Evolutionary conservation across 1,140 invertebrate genomes (phyloP), one percentile per base, ranked within the genome.

Genomic region (Physella acuta): DNA sequence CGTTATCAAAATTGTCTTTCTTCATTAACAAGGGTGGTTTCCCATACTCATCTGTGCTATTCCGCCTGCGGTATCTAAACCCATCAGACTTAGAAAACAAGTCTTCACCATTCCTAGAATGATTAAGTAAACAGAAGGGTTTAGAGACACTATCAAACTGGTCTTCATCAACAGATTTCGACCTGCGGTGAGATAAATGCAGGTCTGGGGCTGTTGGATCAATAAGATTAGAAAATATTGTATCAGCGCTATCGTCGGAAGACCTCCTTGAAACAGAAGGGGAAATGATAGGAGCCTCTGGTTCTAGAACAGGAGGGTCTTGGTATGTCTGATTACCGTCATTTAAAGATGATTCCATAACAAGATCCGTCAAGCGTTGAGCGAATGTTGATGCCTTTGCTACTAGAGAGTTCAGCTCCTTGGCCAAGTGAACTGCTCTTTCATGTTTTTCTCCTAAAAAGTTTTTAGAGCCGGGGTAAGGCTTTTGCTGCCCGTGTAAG

Each of bases 271-370:
- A 68, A 24, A 58, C 24, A 30, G 66, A 59, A 30, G 71, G 62
- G 37, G 71, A 61, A n/a, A 73, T 55, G 30, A 66, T 66, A 8
- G 71, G 71, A 0, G 60, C 60, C 55, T 73, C 62, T 31, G 62
- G 71, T 44, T 73, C 71, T 49, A 73, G 63, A 1, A 73, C 63
- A 20, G 71, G 71, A 26, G 71, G 71, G 33, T 73, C 71, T 26
- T 52, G 60, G 26, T 62, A 73, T 24, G 53, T 67, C 44, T 73
- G 67, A 30, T 56, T 64, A 11, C 5, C n/a, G 37, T 58, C 66
- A 26, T 33, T 49, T 11, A 39, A 24, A 26, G 55, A 59, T 55
- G 31, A 49, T 36, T 68, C 66, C 56, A 68, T 59, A 17, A 68
- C 56, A 37, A 73, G 37, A 52, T 63, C 55, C 52, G 58, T n/a